Base-by-base conservation (phyloP, 1,140 invertebrate species). In the Zaprionus capensis region DNA sequence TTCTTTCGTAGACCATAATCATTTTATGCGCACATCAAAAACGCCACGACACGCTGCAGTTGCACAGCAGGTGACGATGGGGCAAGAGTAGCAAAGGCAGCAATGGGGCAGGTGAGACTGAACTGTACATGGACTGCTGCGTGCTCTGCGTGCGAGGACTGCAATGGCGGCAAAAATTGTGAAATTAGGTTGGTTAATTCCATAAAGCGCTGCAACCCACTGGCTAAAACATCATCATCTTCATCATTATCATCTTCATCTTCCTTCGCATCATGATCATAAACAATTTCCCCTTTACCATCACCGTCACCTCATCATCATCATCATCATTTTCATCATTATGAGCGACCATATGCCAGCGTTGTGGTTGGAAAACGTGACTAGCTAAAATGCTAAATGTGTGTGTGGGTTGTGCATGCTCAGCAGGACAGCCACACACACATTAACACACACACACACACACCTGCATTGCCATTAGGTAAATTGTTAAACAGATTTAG, bases 21-120 rank as follows among this genome's bases (percentile, higher is more conserved):
- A 86, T 86, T 86, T 87, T 80, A 78, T 68, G 78, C 66, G 69
- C 66, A 59, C 67, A 71, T 71, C 66, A 58, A 57, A 68, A 62
- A 55, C 6, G 9, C 59, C 2, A 20, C 14, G 20, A 36, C 22
- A 24, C 26, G 12, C 17, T 58, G 12, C 36, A 46, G 31, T 12
- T n/a, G 44, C 17, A 64, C 26, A 28, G 20, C 28, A 46, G 24
- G 22, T 53, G 7, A 31, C 6, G n/a, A 17, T 46, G 12, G 12
- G 17, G 26, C 11, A 31, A 28, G 64, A 26, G 17, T 1, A 28
- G 28, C 26, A 28, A 28, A 28, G 5, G 26, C 26, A 28, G 26
- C 26, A 1, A 22, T 2, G 26, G 26, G 11, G n/a, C 58, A 53
- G 49, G 34, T 41, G 68, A 9, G 55, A 28, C 38, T 2, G 9